phyloP scores from a whole-genome alignment of 1,140 invertebrate genomes.

The Bombyx mori region DNA sequence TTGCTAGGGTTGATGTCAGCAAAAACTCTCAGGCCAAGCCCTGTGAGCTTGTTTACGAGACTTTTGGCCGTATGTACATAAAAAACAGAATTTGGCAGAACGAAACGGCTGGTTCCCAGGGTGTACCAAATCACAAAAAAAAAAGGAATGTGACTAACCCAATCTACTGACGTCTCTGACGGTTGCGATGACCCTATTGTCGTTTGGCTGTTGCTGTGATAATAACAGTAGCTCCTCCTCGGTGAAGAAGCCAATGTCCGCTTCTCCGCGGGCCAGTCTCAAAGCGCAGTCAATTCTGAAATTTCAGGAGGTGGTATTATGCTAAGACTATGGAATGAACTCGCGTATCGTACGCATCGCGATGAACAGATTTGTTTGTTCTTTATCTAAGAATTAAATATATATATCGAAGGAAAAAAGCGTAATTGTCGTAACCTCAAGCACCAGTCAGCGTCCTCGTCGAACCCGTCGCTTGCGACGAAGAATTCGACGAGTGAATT shows the following conservation, averaged over 20 bases:
- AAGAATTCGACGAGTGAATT: too few relatives aligned
- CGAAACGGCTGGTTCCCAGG: not conserved
- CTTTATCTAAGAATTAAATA: too few relatives aligned
- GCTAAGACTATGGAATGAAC: too few relatives aligned
- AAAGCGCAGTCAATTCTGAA: conserved; percentile 71
- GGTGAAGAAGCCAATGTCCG: conserved; percentile 71
- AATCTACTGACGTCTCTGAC: conserved; percentile 53
- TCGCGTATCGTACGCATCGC: too few relatives aligned
- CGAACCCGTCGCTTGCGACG: too few relatives aligned
- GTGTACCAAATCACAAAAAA: not conserved
- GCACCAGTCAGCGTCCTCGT: too few relatives aligned
- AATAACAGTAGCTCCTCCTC: conserved; percentile 72
- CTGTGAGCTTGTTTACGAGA: too few relatives aligned
- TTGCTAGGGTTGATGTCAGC: too few relatives aligned
- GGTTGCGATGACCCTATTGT: conserved; percentile 60
- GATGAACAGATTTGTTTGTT: too few relatives aligned
- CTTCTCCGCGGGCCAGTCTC: conserved; percentile 53
- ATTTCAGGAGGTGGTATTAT: not conserved
- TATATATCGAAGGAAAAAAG: too few relatives aligned
- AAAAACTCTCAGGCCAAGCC: too few relatives aligned
- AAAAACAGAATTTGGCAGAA: not conserved
- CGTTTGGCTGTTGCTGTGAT: conserved; percentile 56
- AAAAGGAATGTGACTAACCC: conserved; percentile 22
- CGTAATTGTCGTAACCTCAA: too few relatives aligned
- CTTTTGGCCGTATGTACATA: not conserved